Evolutionary conservation across 2,113 vertebrate species (phyloP).

Genomic region (Gnathonemus longibarbis): DNA sequence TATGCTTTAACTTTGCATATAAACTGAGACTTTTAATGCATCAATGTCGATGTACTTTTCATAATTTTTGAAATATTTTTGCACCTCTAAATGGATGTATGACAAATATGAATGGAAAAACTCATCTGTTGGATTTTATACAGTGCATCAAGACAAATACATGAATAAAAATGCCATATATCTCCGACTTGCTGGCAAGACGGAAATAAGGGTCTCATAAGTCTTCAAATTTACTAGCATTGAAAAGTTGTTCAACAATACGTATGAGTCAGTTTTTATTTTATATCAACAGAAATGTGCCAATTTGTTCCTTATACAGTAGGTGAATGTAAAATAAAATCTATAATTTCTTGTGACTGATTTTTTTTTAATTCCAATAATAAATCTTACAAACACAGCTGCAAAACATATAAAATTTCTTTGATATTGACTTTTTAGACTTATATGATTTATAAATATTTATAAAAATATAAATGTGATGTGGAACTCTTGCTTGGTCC

Average conservation of each 20-base stretch:
- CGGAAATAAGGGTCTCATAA: background rate
- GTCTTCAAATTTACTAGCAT: background rate
- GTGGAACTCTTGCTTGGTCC: background rate
- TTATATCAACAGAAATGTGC: background rate
- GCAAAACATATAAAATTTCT: background rate
- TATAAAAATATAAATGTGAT: background rate
- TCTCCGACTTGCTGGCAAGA: slow-evolving; percentile 4
- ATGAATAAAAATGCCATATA: background rate
- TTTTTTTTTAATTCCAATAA: background rate
- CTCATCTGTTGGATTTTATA: background rate
- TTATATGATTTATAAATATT: background rate
- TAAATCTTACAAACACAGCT: background rate
- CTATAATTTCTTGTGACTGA: background rate
- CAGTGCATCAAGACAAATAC: background rate
- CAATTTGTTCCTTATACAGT: background rate
- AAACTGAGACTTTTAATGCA: background rate
- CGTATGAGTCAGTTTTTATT: background rate
- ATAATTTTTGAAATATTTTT: background rate
- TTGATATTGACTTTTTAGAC: background rate
- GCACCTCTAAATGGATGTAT: background rate
- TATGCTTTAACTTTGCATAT: background rate
- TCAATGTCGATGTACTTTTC: background rate
- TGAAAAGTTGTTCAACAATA: background rate
- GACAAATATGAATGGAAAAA: background rate
- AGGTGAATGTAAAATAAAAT: background rate